These are phyloP conservation scores for Crypturellus tataupa DNA, from an alignment of 2,797 vertebrate species.

Conservation along the genomic window DNA sequence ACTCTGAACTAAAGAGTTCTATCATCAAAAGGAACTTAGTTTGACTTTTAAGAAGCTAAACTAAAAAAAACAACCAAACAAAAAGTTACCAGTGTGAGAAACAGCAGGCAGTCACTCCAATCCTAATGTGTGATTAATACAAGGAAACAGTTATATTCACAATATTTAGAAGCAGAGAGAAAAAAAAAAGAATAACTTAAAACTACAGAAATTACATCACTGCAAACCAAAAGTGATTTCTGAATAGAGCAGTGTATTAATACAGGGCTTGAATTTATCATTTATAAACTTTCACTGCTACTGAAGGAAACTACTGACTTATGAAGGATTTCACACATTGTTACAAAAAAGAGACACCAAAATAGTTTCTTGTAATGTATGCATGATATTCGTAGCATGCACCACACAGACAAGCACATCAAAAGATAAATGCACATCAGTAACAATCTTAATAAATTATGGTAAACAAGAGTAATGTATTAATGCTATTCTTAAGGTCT, in stretches of 20 bases:
- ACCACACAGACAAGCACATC: rapidly evolving
- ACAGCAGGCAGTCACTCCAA: neutral
- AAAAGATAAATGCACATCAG: neutral
- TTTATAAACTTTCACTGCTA: neutral
- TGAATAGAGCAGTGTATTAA: neutral
- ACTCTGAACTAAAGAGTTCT: constrained; percentile 52
- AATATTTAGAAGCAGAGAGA: constrained; percentile 20
- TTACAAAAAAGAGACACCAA: constrained; percentile 28
- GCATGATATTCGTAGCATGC: neutral
- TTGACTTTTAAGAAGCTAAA: neutral
- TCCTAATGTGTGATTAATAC: constrained; percentile 9
- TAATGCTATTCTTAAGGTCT: neutral
- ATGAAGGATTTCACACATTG: neutral
- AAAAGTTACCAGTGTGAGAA: constrained; percentile 20
- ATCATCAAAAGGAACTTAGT: constrained; percentile 44
- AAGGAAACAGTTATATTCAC: neutral
- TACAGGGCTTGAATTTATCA: neutral
- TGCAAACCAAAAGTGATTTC: neutral
- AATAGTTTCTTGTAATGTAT: neutral
- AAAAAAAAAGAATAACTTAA: neutral
- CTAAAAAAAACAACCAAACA: neutral
- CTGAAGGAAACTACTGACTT: neutral
- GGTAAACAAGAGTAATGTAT: neutral
- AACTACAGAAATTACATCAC: neutral
- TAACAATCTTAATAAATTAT: neutral